Percentiles rank a stretch among this genome's conserved stretches.
phyloP scores from a whole-genome alignment of 2,797 vertebrate genomes.

The Tamandua tetradactyla region DNA sequence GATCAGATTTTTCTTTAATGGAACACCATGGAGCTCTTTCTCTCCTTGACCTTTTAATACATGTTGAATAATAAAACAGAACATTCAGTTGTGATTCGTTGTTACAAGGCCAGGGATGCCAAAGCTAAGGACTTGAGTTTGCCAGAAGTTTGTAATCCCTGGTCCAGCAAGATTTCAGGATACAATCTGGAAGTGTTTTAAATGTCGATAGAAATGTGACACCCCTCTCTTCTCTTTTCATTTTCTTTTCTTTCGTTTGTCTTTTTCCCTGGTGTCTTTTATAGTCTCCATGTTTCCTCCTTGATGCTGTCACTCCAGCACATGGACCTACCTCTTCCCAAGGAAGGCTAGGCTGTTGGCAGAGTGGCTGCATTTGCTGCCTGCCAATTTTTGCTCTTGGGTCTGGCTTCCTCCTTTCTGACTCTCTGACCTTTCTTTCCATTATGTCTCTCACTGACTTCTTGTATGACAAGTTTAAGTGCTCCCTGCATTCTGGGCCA shows the following conservation, averaged over 20 bases:
- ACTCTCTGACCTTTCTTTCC: neutral
- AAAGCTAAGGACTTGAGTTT: conserved; percentile 26
- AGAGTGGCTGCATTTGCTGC: neutral
- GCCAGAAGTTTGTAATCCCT: conserved; percentile 50
- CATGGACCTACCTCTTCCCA: neutral
- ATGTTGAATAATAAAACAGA: conserved; percentile 46
- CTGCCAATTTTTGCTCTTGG: neutral
- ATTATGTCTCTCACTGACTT: neutral
- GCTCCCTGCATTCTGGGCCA: neutral
- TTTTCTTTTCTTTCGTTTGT: conserved; percentile 48
- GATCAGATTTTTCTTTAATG: conserved; percentile 56
- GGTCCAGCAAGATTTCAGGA: conserved; percentile 4
- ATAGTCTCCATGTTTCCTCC: neutral
- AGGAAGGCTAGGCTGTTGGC: neutral
- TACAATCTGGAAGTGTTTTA: conserved; percentile 65
- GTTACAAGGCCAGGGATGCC: conserved; percentile 8
- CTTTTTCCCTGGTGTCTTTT: neutral
- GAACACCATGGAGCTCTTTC: conserved; percentile 50
- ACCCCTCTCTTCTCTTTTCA: conserved; percentile 43
- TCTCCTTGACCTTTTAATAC: conserved; percentile 47
- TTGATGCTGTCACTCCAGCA: neutral
- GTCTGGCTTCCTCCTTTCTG: neutral
- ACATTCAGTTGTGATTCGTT: conserved; percentile 20
- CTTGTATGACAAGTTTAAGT: neutral
- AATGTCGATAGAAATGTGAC: conserved; percentile 61